Percentiles rank a stretch among this genome's conserved stretches.
These are phyloP conservation scores for Dicroscelio sp. DNA, from an alignment of 2,888 invertebrate genomes.

Conservation along the genomic window DNA sequence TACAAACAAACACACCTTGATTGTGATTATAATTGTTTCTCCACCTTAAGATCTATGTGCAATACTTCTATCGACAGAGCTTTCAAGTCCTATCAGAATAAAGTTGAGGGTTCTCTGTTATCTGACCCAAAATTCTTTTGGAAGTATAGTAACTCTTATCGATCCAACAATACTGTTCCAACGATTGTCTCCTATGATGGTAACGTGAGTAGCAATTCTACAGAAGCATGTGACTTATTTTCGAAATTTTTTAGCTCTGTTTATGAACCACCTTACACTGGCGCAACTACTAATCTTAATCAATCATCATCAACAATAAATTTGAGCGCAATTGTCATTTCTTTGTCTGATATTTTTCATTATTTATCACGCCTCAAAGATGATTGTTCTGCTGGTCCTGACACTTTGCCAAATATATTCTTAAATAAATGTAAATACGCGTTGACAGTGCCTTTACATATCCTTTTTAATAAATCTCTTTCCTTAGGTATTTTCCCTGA, in stretches of 20 bases:
- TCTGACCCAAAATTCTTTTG: conserved; percentile 20
- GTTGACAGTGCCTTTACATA: background rate
- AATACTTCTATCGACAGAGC: background rate
- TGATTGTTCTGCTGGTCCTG: background rate
- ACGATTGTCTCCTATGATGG: background rate
- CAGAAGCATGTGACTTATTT: background rate
- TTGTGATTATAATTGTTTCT: background rate
- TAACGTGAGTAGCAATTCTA: background rate
- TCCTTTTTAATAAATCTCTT: conserved; percentile 13
- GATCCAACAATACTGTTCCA: background rate
- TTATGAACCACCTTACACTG: background rate
- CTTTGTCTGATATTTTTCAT: conserved; percentile 1
- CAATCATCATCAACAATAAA: background rate
- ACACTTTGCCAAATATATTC: background rate
- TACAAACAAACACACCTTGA: conserved; percentile 9
- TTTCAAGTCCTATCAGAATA: background rate
- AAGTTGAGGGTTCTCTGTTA: background rate
- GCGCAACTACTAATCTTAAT: background rate
- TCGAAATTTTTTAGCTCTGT: conserved; percentile 17
- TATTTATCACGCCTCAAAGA: background rate
- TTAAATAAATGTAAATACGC: conserved; percentile 1
- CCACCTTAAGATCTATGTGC: background rate
- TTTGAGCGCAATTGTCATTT: background rate
- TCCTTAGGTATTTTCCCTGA: conserved; percentile 3
- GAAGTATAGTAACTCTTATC: conserved; percentile 2